Evolutionary conservation across 2,888 invertebrate species (phyloP), one percentile per base, ranked within the genome.

Genomic region (Drosophila meridionalis): DNA sequence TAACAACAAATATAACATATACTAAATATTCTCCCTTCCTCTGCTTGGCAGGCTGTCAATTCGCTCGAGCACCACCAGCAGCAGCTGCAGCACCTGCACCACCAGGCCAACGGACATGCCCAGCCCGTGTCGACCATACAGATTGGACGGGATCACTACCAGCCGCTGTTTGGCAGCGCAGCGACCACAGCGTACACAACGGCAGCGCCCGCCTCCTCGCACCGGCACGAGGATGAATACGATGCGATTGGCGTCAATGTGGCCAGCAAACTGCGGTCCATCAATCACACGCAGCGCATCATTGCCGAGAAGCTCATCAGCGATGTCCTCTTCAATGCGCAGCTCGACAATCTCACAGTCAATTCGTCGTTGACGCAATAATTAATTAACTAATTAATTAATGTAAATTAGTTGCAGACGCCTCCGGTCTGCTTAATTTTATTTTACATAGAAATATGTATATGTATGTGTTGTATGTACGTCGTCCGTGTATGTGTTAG

Each of bases 171-270:
- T 28, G 86, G 90, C 1, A 91, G 84, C 9, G 83, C 89, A 0
- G 36, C 71, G 3, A 82, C 89, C 8, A 82, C 91, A 12, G 82
- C 91, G 5, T 91, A 87, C 28, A 87, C 92, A 6, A 85, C 92
- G 7, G 74, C 92, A 32, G 69, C 91, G 42, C 71, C 87, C 3
- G 73, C 81, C 8, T 50, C 84, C 7, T 9, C 89, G 38, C 63
- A 82, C 32, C 85, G 89, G 0, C 87, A 89, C 9, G 92, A 91
- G 20, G 93, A 93, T 56, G 93, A 93, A 69, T 93, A 92, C 52
- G 93, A 93, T 78, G 93, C 93, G 0, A 91, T 93, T 38, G 93
- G 93, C 1, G 88, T 92, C 2, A 93, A 93, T 76, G 92, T 93
- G 57, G 93, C 93, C 12, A 92, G 92, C 26, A 93, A 93, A 66